Percentiles rank a stretch among this genome's conserved stretches.
These are phyloP conservation scores for Calonectris borealis DNA, from an alignment of 2,113 vertebrate genomes.

Conservation along the genomic window DNA sequence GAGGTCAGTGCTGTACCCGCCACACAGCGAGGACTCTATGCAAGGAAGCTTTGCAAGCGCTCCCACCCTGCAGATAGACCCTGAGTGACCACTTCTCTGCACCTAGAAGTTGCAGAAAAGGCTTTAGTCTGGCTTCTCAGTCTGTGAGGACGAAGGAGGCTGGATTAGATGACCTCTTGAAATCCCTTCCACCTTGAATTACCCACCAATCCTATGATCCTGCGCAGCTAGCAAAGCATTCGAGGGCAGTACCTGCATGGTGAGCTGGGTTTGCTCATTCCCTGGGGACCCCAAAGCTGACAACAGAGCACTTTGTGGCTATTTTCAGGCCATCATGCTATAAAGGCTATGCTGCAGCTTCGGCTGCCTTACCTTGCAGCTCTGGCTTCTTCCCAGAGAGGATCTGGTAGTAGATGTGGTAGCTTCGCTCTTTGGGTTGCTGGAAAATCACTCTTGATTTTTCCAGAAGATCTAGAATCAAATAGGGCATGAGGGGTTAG, in stretches of 20 bases:
- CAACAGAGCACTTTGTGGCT: neutral
- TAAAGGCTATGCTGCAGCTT: neutral
- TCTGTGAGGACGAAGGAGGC: neutral
- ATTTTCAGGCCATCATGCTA: neutral
- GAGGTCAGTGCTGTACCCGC: neutral
- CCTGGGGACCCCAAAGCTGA: neutral
- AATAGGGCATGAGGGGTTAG: neutral
- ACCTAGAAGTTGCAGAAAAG: neutral
- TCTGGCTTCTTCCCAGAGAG: constrained; percentile 93
- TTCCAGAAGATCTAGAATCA: constrained; percentile 87
- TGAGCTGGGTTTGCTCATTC: neutral
- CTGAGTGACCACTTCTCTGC: neutral
- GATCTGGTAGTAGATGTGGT: constrained; percentile 95
- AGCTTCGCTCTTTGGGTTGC: constrained; percentile 90
- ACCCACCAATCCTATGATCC: neutral
- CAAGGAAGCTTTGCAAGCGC: neutral
- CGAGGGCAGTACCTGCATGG: neutral
- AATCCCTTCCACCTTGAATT: neutral
- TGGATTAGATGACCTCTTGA: neutral
- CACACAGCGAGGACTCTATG: fast-evolving
- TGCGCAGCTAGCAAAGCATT: neutral
- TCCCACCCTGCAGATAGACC: neutral
- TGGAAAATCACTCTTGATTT: constrained; percentile 98
- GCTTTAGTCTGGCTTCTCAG: neutral
- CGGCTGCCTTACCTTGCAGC: constrained; percentile 79